Percentiles rank a stretch among this genome's conserved stretches.
Evolutionary conservation across 2,113 vertebrate genomes (phyloP).

Genomic region (Notiomystis cincta): DNA sequence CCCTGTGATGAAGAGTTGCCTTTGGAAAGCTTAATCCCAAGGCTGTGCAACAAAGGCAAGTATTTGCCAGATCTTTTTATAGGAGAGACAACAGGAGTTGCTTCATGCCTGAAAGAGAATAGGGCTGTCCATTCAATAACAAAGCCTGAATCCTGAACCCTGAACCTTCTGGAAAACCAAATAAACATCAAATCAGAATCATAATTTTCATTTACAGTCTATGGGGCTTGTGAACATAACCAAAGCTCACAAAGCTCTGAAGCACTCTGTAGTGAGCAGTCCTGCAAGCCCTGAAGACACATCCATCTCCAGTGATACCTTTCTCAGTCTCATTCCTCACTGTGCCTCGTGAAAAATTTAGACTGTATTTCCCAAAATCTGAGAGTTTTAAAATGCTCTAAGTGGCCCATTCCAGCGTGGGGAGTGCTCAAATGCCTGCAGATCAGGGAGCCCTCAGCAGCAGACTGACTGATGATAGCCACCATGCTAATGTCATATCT

Average conservation of each 20-base stretch:
- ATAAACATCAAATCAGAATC: background rate
- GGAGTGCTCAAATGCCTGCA: background rate
- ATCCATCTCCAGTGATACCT: background rate
- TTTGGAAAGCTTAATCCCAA: background rate
- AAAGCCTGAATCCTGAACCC: background rate
- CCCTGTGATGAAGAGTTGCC: background rate
- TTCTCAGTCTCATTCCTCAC: background rate
- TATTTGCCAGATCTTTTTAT: background rate
- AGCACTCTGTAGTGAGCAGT: background rate
- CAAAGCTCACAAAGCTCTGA: background rate
- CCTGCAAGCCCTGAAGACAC: background rate
- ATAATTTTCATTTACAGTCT: background rate
- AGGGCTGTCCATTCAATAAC: background rate
- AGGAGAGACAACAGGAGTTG: background rate
- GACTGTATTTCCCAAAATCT: background rate
- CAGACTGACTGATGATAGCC: conserved; percentile 28
- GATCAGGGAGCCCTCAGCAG: background rate
- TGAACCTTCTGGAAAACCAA: background rate
- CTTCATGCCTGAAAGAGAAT: background rate
- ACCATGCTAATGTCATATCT: background rate
- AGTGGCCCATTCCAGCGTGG: background rate
- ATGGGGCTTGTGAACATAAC: background rate
- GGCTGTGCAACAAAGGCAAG: background rate
- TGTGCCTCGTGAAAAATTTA: background rate
- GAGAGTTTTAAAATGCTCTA: background rate